Evolutionary conservation across 2,113 vertebrate species (phyloP).

Genomic region (Poeciliopsis occidentalis): DNA sequence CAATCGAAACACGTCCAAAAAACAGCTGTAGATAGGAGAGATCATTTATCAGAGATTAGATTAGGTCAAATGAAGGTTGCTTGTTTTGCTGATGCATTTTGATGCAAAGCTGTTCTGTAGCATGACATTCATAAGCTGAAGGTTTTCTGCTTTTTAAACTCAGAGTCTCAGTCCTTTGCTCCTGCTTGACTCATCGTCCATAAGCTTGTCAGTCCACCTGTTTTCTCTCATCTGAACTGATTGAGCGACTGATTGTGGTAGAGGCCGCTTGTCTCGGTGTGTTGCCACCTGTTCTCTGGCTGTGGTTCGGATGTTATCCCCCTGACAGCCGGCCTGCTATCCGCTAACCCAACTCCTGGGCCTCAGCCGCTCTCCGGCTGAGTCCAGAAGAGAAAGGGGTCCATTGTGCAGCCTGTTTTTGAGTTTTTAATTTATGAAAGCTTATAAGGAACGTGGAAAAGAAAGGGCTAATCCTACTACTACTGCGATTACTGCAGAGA

Average conservation of each 20-base stretch:
- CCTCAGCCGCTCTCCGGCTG: conserved; percentile 34
- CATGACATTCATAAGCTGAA: not conserved
- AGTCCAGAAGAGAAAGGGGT: conserved; percentile 50
- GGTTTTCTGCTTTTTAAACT: not conserved
- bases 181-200: not conserved
- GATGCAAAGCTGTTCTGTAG: not conserved
- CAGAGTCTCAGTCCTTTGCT: not conserved
- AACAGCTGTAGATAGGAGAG: not conserved
- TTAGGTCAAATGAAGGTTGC: not conserved
- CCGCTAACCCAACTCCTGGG: conserved; percentile 23
- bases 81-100: not conserved
- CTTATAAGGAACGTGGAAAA: conserved; percentile 9
- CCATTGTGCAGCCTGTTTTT: conserved; percentile 45
- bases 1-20: not conserved
- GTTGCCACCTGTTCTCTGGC: conserved; percentile 76
- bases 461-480: conserved; percentile 20
- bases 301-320: conserved; percentile 64
- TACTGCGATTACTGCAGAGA: conserved; percentile 8
- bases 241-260: conserved; percentile 31
- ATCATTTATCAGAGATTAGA: not conserved
- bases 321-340: conserved; percentile 34
- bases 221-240: conserved; percentile 20
- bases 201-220: conserved; percentile 31
- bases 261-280: conserved; percentile 43
- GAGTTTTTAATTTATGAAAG: conserved; percentile 11